phyloP scores from a whole-genome alignment of 23 tunicate species.

The Styela clava region DNA sequence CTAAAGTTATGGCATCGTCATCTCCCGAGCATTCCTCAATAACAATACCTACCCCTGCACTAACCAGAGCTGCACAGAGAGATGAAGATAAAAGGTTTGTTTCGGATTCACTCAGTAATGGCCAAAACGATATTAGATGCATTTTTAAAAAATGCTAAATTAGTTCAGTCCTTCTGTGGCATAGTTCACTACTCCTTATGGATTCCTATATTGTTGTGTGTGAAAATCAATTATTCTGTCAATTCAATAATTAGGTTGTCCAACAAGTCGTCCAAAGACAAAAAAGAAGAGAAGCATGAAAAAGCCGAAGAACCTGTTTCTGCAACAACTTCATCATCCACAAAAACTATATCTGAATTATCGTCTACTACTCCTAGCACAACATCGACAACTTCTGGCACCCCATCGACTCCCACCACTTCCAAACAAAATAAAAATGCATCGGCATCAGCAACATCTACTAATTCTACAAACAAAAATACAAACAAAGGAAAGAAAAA shows the following conservation, averaged over 20 bases:
- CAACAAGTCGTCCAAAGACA: constrained; percentile 15
- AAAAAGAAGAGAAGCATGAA: constrained; percentile 14
- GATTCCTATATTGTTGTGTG: no score
- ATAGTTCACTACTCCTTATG: no score
- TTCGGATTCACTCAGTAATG: no score
- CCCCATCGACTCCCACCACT: constrained; percentile 5
- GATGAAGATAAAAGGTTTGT: constrained; percentile 22
- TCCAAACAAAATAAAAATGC: not conserved
- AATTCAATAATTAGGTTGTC: no score
- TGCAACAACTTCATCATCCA: not conserved
- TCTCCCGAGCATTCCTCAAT: constrained; percentile 9
- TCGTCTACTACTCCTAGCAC: constrained; percentile 13
- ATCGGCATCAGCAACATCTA: constrained; percentile 12
- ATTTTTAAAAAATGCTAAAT: no score
- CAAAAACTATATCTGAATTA: constrained; percentile 9
- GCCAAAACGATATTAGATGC: no score
- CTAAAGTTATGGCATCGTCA: constrained; percentile 1
- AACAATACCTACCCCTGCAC: constrained; percentile 3
- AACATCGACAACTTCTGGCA: constrained; percentile 10
- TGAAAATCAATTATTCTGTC: no score
- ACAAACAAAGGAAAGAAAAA: constrained; percentile 5
- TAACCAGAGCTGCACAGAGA: constrained; percentile 16
- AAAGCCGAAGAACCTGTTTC: constrained; percentile 7
- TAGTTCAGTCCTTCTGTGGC: no score
- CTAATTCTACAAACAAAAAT: not conserved